A percentile compares a stretch with the other conserved stretches of the same genome.
These are phyloP conservation scores for Grus americana DNA, from an alignment of 2,113 vertebrate species.

Conservation along the genomic window DNA sequence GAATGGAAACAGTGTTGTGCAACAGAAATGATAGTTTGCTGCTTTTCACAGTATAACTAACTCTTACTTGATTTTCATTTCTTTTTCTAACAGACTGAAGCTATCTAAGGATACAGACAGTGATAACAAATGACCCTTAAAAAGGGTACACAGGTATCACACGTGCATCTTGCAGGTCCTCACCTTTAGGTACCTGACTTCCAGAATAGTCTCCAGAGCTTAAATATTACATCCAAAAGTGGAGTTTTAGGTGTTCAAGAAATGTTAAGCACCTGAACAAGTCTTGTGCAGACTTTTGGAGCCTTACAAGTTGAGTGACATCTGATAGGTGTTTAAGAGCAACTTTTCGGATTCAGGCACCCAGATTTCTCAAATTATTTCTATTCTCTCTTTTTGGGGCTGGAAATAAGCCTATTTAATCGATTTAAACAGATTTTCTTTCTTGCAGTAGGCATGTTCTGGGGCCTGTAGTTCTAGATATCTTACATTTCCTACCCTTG, in stretches of 20 bases:
- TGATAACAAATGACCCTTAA: neutral
- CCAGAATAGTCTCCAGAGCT: neutral
- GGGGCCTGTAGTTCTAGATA: neutral
- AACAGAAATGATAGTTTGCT: neutral
- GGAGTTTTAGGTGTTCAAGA: neutral
- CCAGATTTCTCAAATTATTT: neutral
- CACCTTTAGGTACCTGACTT: neutral
- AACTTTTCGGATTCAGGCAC: neutral
- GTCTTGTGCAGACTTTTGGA: neutral
- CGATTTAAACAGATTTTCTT: neutral
- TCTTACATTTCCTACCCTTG: neutral
- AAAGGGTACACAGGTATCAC: neutral
- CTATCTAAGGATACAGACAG: neutral
- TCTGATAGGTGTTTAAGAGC: neutral
- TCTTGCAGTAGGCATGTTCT: neutral
- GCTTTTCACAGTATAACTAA: neutral
- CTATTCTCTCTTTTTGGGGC: neutral
- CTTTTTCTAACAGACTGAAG: neutral
- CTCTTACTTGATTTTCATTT: neutral
- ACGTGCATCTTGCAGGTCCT: neutral
- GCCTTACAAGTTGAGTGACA: neutral
- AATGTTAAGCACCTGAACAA: neutral
- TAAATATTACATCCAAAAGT: neutral
- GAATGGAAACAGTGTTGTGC: conserved; percentile 16
- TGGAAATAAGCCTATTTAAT: neutral